Percentiles rank a stretch among this genome's conserved stretches.
Evolutionary conservation across 1,140 invertebrate species (phyloP).

Genomic region (Matsumurasca onukii): DNA sequence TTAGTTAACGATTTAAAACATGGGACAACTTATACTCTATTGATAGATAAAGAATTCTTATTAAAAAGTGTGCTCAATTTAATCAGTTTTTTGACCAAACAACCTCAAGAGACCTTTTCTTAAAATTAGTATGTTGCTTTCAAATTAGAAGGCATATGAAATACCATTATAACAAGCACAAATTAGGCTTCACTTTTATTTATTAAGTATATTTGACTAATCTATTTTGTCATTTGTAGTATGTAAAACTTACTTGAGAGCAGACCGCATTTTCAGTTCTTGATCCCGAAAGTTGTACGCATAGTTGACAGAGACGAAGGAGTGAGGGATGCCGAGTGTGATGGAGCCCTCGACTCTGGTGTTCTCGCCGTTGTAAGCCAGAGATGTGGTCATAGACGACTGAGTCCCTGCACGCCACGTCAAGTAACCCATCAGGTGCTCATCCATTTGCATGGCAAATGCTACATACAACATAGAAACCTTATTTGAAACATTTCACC

Average conservation of each 20-base stretch:
- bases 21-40: too few relatives aligned
- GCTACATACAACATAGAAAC: constrained; percentile 53
- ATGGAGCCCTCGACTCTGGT: constrained; percentile 64
- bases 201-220: too few relatives aligned
- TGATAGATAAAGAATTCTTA: too few relatives aligned
- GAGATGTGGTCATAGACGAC: constrained; percentile 74
- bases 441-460: constrained; percentile 79
- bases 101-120: too few relatives aligned
- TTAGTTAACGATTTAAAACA: too few relatives aligned
- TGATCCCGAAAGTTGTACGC: constrained; percentile 75
- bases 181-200: too few relatives aligned
- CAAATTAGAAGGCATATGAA: too few relatives aligned
- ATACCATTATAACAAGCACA: too few relatives aligned
- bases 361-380: constrained; percentile 72
- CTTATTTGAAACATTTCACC: constrained; percentile 20
- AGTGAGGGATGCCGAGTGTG: constrained; percentile 80
- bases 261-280: constrained; percentile 71
- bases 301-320: constrained; percentile 72
- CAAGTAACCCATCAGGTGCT: constrained; percentile 81
- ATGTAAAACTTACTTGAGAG: constrained; percentile 72
- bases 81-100: too few relatives aligned
- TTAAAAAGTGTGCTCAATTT: too few relatives aligned
- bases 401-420: constrained; percentile 74
- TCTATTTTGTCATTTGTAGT: too few relatives aligned
- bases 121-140: too few relatives aligned